phyloP scores from a whole-genome alignment of 2,888 invertebrate species.

The Spatulosminthurus flaviceps region DNA sequence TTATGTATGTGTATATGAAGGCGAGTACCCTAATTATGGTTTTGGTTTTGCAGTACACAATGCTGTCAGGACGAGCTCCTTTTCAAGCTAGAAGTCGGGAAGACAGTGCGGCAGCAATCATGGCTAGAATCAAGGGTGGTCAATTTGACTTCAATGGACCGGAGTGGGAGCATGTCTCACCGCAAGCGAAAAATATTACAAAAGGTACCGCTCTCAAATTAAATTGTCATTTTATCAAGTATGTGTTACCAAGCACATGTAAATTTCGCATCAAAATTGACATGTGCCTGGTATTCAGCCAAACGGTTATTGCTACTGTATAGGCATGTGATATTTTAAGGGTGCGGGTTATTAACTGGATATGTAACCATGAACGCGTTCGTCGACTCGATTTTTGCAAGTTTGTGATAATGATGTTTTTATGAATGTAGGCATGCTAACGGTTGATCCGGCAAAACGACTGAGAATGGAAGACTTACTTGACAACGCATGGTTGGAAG shows the following conservation, averaged over 20 bases:
- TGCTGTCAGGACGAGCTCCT: conserved; percentile 87
- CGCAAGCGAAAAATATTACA: conserved; percentile 79
- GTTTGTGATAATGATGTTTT: no score
- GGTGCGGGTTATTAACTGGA: no score
- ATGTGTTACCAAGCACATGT: no score
- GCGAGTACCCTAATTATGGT: not conserved
- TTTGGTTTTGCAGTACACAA: conserved; percentile 72
- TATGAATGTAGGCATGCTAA: conserved; percentile 73
- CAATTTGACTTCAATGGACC: conserved; percentile 79
- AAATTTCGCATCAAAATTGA: no score
- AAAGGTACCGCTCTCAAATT: conserved; percentile 66
- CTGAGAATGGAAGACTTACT: conserved; percentile 76
- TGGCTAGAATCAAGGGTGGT: conserved; percentile 81
- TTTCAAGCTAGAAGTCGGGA: conserved; percentile 78
- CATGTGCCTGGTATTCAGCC: no score
- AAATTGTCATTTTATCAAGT: conserved; percentile 16
- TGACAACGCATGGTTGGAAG: conserved; percentile 75
- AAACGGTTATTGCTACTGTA: no score
- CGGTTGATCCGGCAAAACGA: conserved; percentile 79
- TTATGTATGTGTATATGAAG: no score
- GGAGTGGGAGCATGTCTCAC: conserved; percentile 79
- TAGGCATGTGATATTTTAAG: no score
- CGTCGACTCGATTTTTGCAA: no score
- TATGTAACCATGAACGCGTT: no score
- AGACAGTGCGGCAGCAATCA: conserved; percentile 79